Base-by-base conservation (phyloP, 1,140 invertebrate genomes). In the Zophobas atratus region DNA sequence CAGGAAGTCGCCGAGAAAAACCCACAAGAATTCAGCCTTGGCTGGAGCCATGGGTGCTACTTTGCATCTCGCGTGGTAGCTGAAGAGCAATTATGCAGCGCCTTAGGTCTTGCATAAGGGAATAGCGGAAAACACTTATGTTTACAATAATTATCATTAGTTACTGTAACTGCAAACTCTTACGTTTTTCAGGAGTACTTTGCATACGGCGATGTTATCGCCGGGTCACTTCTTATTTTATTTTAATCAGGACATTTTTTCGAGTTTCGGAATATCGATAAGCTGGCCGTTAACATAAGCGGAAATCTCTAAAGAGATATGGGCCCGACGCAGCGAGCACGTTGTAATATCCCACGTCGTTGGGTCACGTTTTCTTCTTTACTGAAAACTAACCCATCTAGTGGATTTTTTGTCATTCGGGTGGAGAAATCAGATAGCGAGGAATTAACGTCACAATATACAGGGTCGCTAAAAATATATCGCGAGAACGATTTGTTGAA, bases 291-390 rank as follows among this genome's bases (percentile, higher is more conserved):
- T 43, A 41, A 67, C 35, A 67, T 67, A 38, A 67, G 39, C 60
- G 39, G 39, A 41, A 67, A 67, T 67, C 60, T 67, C 39, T 43
- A 32, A 67, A 63, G 20, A 67, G 60, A 67, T 67, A 67, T n/a
- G 60, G 43, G 41, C 60, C 60, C 38, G 60, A 43, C 60, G 43
- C 41, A 67, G 38, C 60, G 39, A 67, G 60, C 60, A 67, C 60
- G 60, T 67, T 43, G 60, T 67, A 32, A 53, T 73, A 49, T 73
- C 71, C 71, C 71, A 73, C 71, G 71, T 73, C 71, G 41, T 41
- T 43, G n/a, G 39, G 71, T 73, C 71, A 73, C 71, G 71, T 73
- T 73, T 73, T 73, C 71, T 55, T 3, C 71, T 39, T 32, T 43
- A n/a, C 5, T 67, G 60, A 39, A 67, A 43, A 33, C 38, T 67